Evolutionary conservation across 2,113 vertebrate genomes (phyloP), one percentile per base, ranked within the genome.

Genomic region (Anarrhichthys ocellatus): DNA sequence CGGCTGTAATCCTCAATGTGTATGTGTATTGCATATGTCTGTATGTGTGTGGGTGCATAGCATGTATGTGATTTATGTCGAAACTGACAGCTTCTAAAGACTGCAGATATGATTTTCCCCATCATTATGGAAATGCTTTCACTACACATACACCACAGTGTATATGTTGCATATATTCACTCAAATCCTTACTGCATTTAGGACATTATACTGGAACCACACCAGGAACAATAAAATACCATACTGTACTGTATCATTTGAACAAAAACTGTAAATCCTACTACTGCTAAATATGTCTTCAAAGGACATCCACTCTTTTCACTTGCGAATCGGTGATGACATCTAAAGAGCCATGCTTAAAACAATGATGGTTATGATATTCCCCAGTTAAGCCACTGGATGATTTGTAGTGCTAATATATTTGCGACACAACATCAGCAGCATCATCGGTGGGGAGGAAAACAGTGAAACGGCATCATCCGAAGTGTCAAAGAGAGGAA

Each of bases 331-430:
- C 59, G 54, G 46, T 65, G 38, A 40, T 80, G 63, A 61, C 65
- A 78, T 83, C 82, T 84, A 74, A 80, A 76, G 66, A 76, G 38
- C 36, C 27, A 14, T 65, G 75, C 29, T 61, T 40, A 83, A 54
- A 79, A 73, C 64, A 62, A 71, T 11, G 29, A 72, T n/a, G 6
- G 27, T 13, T 78, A 24, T 42, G 64, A 80, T 87, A 65, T 50
- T 76, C 74, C 36, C 38, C 56, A 52, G 79, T 68, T 78, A 73
- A 79, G 67, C 67, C 48, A 62, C 44, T 17, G 44, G 42, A 48
- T 78, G 84, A 88, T 88, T 85, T 88, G 73, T 68, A 40, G 82
- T 1, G 22, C 38, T 69, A 73, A 88, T 87, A 91, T 71, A 83
- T 76, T 58, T 87, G 65, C 58, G 77, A 87, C 68, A 79, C 61